A percentile compares a stretch with the other conserved stretches of the same genome.
Evolutionary conservation across 2,888 invertebrate species (phyloP).

Genomic region (Incurvaria masculella): DNA sequence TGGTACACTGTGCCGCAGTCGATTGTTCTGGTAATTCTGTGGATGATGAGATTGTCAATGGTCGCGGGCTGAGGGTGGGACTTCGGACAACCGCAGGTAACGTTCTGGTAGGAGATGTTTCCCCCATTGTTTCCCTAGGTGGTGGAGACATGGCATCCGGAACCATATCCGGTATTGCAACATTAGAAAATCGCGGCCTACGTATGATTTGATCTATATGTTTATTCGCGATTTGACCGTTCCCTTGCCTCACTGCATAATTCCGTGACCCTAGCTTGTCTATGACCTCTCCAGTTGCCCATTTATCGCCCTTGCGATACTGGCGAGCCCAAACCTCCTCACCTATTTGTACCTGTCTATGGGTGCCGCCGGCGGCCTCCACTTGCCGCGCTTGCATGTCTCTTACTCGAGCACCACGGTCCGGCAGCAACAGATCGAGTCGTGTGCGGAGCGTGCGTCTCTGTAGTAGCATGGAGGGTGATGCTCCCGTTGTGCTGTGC

Average conservation of each 20-base stretch:
- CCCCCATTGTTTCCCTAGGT: too few relatives aligned
- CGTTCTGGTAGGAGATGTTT: too few relatives aligned
- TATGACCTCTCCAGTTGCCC: neutral
- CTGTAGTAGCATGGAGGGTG: conserved; percentile 1
- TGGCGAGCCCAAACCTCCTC: neutral
- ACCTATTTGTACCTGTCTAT: neutral
- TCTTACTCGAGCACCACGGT: neutral
- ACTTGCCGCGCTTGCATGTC: neutral
- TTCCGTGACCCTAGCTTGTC: neutral
- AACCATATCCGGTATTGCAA: too few relatives aligned
- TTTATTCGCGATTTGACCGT: neutral
- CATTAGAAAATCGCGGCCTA: too few relatives aligned
- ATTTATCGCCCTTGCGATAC: neutral
- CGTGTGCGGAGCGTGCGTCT: neutral
- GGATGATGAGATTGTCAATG: too few relatives aligned
- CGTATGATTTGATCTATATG: conserved; percentile 1
- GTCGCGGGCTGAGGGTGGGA: too few relatives aligned
- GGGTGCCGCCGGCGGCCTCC: neutral
- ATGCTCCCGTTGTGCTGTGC: neutral
- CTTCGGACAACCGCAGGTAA: too few relatives aligned
- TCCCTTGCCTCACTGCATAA: neutral
- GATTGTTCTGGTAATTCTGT: too few relatives aligned
- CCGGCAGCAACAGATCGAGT: conserved; percentile 1
- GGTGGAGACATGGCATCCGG: too few relatives aligned
- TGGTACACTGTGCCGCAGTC: too few relatives aligned